These are phyloP conservation scores for Boloria selene DNA, from an alignment of 2,888 invertebrate species.

Conservation along the genomic window DNA sequence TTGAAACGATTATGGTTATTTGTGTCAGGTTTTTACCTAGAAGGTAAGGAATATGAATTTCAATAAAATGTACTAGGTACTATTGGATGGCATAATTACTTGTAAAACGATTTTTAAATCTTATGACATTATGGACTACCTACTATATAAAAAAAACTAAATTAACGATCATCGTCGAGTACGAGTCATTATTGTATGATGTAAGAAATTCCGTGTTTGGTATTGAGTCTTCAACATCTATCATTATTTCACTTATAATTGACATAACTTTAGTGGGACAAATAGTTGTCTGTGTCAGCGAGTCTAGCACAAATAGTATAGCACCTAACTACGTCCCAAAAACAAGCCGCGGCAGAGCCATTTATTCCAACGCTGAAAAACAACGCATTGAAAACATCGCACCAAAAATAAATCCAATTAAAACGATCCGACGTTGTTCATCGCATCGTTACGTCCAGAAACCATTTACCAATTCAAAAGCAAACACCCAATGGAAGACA, in stretches of 20 bases:
- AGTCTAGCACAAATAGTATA: slow-evolving; percentile 34
- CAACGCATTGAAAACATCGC: slow-evolving; percentile 39
- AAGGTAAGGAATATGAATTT: no score
- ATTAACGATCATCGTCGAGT: no score
- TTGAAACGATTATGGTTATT: no score
- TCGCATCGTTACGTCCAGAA: slow-evolving; percentile 50
- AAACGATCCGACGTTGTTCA: slow-evolving; percentile 51
- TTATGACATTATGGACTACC: no score
- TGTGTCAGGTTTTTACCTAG: no score
- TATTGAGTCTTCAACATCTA: no score
- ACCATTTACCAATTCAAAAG: slow-evolving; percentile 56
- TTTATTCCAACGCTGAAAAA: slow-evolving; percentile 40
- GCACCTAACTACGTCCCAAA: slow-evolving; percentile 34
- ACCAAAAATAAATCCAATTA: slow-evolving; percentile 56
- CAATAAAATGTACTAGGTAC: no score
- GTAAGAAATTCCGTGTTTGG: no score
- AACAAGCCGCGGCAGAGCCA: slow-evolving; percentile 37
- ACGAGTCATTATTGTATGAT: no score
- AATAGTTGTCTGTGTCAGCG: slow-evolving; percentile 29
- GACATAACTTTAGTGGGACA: slow-evolving; percentile 20
- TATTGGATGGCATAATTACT: no score
- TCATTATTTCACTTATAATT: slow-evolving; percentile 19
- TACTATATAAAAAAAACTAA: no score
- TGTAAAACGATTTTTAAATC: no score
- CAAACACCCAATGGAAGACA: slow-evolving; percentile 52